Evolutionary conservation across 1,140 invertebrate genomes (phyloP), one percentile per base, ranked within the genome.

Genomic region (Macrosteles quadrilineatus): DNA sequence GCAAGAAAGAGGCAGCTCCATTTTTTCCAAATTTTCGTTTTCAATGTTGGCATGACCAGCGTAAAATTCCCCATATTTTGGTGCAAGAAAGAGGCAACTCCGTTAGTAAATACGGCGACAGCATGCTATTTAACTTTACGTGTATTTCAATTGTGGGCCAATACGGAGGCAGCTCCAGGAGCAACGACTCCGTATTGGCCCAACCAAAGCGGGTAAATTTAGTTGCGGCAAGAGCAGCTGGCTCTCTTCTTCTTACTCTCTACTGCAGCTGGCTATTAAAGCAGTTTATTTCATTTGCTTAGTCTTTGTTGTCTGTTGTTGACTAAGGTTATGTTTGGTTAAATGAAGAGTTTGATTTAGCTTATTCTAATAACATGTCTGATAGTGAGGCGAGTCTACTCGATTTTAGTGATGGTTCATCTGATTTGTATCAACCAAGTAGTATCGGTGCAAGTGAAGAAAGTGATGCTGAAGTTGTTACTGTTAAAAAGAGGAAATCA

Each of bases 221-320:
- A 9, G 36, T 40, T 6, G 17, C 6, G 36, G 36, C 36, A 40
- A 9, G 36, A 9, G 17, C 36, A 40, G 36, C 36, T 40, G 36
- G 36, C 36, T 9, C 6, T 17, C 36, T 40, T 6, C 6, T 17
- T 9, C 17, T 40, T 6, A 9, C 6, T 40, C 17, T 40, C 6
- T 40, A 9, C 17, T 9, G 6, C 17, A 40, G 36, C 17, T 9
- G 36, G 6, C 17, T 6, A 40, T 9, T 40, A 40, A 9, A 6
- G 6, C 6, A 9, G 6, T 9, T 40, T 40, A 9, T 40, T 17
- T 17, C 17, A 40, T 17, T 40, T 6, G 36, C 6, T 40, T 40
- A 9, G 75, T 19, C 77, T 59, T 70, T 73, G 75, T 71, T 77
- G 79, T 67, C 72, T 75, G 19, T 71, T 69, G 47, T 80, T 76